Evolutionary conservation across 2,888 invertebrate species (phyloP), one percentile per base, ranked within the genome.

Genomic region (Lydus trimaculatus): DNA sequence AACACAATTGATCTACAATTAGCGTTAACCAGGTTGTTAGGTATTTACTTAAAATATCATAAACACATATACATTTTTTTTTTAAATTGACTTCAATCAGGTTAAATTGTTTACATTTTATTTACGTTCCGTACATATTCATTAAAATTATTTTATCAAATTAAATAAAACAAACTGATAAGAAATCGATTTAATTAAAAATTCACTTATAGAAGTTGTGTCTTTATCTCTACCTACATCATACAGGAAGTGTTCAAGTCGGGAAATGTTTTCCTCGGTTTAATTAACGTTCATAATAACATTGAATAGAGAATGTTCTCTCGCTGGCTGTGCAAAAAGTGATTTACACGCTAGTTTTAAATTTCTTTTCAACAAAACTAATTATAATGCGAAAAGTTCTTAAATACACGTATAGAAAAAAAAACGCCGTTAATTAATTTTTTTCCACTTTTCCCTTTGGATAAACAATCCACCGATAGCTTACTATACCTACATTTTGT

Each of bases 111-210:
- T 25, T 52, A 20, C 13, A 56, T 61, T 63, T 36, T 7, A 20
- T 59, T 60, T 52, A 6, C 48, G 63, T 63, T n/a, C n/a, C n/a
- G n/a, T 23, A 23, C 20, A 52, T 52, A 48, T 48, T 48, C 15
- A 39, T n/a, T 39, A n/a, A 15, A n/a, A 15, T 39, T 39, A 39
- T 39, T 39, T 39, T n/a, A 15, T 39, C 15, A 33, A 15, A 39
- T 39, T 39, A 36, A 36, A 15, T 36, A 17, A 43, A 43, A 17
- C n/a, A 17, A 43, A 43, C 43, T 43, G 43, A 43, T 43, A 43
- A 43, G 17, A 8, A 43, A 43, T 15, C 59, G 58, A 65, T 69
- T 69, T 69, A 69, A 69, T 69, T 69, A 65, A 69, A 65, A 62
- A 62, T 65, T 65, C 65, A 69, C 62, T 59, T 64, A 31, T 43